A percentile compares a stretch with the other conserved stretches of the same genome.
Conservation (phyloP, 2,113 vertebrate genomes). For the Genyomyrus donnyi region DNA sequence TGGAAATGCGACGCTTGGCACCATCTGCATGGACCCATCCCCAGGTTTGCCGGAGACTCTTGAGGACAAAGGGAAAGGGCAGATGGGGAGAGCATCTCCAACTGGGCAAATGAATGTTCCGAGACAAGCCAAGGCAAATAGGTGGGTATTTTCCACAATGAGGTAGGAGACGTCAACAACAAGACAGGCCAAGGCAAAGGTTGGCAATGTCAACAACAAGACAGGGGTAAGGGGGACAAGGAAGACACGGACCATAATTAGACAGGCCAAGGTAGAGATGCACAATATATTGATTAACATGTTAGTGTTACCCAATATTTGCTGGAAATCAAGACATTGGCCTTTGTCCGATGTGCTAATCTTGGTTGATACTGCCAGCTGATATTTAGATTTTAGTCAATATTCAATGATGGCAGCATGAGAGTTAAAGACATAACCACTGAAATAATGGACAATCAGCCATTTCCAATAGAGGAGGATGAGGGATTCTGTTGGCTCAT, state of each 20-base stretch:
- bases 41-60: neutral
- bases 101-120: neutral
- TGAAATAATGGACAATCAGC: neutral
- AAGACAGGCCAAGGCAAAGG: neutral
- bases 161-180: neutral
- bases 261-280: neutral
- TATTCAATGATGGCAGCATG: neutral
- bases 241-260: neutral
- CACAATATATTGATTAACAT: neutral
- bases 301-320: neutral
- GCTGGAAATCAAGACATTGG: neutral
- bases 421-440: neutral
- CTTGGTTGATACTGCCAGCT: neutral
- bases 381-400: neutral
- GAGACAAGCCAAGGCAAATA: neutral
- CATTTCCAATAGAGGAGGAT: neutral
- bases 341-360: neutral
- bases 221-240: neutral
- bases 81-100: neutral
- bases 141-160: neutral
- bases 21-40: neutral
- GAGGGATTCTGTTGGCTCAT: neutral
- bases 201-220: neutral
- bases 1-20: neutral
- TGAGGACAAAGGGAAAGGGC: neutral